Evolutionary conservation across 1,140 invertebrate genomes (phyloP), one percentile per base, ranked within the genome.

Genomic region (Caenorhabditis tropicalis): DNA sequence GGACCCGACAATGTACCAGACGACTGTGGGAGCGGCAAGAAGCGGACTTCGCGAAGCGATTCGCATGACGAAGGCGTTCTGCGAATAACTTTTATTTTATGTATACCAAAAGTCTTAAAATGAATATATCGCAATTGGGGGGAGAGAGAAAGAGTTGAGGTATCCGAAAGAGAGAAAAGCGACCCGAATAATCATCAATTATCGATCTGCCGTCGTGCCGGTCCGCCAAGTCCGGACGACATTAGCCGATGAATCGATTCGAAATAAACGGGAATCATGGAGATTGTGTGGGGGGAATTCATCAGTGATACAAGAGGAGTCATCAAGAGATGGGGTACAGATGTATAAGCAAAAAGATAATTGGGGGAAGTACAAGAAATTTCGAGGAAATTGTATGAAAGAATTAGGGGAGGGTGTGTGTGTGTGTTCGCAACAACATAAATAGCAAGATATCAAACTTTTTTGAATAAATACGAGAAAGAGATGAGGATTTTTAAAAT

Each of bases 1-100:
- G 2, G 70, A 86, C 48, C 29, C 79, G 15, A 49, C 48, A 2
- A 86, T 86, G 83, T 86, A 86, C 24, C 86, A 86, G 24, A 86
- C 86, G 24, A 86, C 84, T 2, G 79, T 86, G 16, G 86, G 86
- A 24, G 86, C 86, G n/a, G 80, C 46, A n/a, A 48, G 80, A 21
- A 82, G 79, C 33, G 86, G 86, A 9, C 27, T 70, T 7, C 10
- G 84, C 5, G 86, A 86, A 79, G 86, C 86, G 1, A 31, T 29
- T 9, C 43, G 86, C 36, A 81, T 86, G 6, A 19, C 31, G 7
- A 81, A 80, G 9, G 49, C 49, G 19, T 51, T 51, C 21, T 51
- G 49, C 49, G 49, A 51, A 51, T n/a, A n/a, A 51, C 15, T 7
- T 16, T n/a, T n/a, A n/a, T n/a, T 51, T 51, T 51, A 51, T 51